Evolutionary conservation across 2,797 vertebrate genomes (phyloP), one percentile per base, ranked within the genome.

Genomic region (Sebastes elongatus): DNA sequence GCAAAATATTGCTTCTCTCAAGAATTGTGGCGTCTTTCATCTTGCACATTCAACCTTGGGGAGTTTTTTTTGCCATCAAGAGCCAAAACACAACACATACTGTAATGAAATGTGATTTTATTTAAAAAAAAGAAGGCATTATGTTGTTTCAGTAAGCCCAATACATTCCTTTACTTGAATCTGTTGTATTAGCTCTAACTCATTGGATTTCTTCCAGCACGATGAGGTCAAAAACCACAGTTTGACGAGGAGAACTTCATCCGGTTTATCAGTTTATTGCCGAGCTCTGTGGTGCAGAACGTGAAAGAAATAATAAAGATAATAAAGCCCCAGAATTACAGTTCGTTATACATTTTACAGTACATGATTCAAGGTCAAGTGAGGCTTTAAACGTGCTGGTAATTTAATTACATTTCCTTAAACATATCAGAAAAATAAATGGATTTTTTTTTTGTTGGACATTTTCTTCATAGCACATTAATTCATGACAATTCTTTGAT

Each of bases 241-340:
- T 79, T 69, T 77, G 57, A 83, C 20, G 60, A 74, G 73, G 78
- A 91, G 77, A 91, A 90, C 87, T 74, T 86, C 22, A 76, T 87
- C 84, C 66, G 6, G 53, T 70, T 76, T 63, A 46, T 82, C n/a
- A 18, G 49, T 80, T 84, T 71, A 69, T 74, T 61, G 62, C 60
- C 3, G 22, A 82, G 71, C 70, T 52, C 52, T 65, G 78, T 33
- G 30, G 9, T 64, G 80, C 65, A 74, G 53, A 69, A 52, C n/a
- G 33, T 30, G 20, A 68, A 46, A 70, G 30, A 71, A 64, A 78
- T 14, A 28, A 62, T 28, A 57, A 64, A 68, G 23, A 23, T n/a
- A 33, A 30, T 16, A 28, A 61, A 18, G 33, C 10, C 61, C 22
- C 42, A 70, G 28, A 76, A 62, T 75, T 61, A 60, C 11, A 32